Evolutionary conservation across 2,888 invertebrate genomes (phyloP), one percentile per base, ranked within the genome.

Genomic region (Neuroscelio doddi): DNA sequence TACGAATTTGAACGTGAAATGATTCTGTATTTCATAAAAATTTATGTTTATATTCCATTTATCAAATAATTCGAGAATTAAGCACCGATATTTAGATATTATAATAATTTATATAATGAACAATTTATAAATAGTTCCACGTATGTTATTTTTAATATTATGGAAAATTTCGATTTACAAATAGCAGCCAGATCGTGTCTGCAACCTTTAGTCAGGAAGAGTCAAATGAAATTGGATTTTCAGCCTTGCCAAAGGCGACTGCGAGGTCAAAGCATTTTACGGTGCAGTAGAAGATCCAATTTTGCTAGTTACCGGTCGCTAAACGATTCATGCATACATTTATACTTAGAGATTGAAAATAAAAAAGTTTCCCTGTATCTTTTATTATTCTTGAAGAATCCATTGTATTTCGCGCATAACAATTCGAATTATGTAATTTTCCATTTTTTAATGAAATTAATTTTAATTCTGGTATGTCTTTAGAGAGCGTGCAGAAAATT

Each of bases 201-300:
- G 53, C 66, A 45, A 62, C 61, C 66, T 57, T 64, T 66, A 62
- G 58, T 58, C 62, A 55, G 55, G 66, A 58, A 55, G 58, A 66
- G 68, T 66, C 56, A 64, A 59, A 45, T 70, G 63, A 72, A 76
- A 76, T 75, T 70, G 72, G 71, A 74, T 76, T 76, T 70, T 69
- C 70, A 70, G 70, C 70, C 72, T 72, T 68, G 73, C 70, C 71
- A 65, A 70, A 70, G 70, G 68, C n/a, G n/a, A n/a, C 70, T 66
- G 63, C 66, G 62, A 65, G 69, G 69, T 76, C 71, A 72, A 73
- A 75, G 74, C 71, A 72, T 69, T 70, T 66, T 66, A 66, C 62
- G 58, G 58, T 66, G 61, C 66, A 62, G 53, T 62, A 66, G 62
- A 63, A 58, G 66, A 66, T 66, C 62, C 66, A 62, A 63, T 66